Percentiles rank a stretch among this genome's conserved stretches.
phyloP scores from a whole-genome alignment of 1,140 invertebrate species.

The Augochlora pura region DNA sequence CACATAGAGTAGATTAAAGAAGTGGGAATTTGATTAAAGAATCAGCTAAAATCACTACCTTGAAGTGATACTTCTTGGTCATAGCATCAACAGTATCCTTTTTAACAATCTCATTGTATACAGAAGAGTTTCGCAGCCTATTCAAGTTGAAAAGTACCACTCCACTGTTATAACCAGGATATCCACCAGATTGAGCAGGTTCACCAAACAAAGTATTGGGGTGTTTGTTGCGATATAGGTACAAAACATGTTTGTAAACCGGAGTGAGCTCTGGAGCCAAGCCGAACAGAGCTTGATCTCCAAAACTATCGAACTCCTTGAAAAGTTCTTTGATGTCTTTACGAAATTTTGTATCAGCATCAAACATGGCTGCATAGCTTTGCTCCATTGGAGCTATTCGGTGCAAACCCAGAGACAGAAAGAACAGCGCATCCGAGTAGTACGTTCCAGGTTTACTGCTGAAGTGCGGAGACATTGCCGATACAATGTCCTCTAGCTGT shows the following conservation, averaged over 20 bases:
- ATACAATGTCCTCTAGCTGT: constrained; percentile 84
- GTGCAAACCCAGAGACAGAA: constrained; percentile 89
- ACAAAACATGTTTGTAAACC: constrained; percentile 90
- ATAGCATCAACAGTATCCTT: constrained; percentile 82
- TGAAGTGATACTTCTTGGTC: constrained; percentile 86
- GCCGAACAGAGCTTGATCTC: constrained; percentile 84
- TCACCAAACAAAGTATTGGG: constrained; percentile 83
- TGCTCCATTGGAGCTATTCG: constrained; percentile 84
- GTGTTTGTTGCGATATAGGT: constrained; percentile 84
- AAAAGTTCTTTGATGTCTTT: constrained; percentile 86
- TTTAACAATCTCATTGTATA: constrained; percentile 82
- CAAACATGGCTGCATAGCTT: constrained; percentile 86
- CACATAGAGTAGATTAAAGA: not conserved
- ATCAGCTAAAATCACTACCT: constrained; percentile 64
- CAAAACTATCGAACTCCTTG: constrained; percentile 85
- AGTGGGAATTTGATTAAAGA: too few species aligned
- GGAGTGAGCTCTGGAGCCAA: constrained; percentile 89
- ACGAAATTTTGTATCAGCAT: constrained; percentile 90
- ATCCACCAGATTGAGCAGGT: constrained; percentile 82
- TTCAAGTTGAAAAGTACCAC: constrained; percentile 88
- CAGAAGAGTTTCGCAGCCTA: constrained; percentile 83
- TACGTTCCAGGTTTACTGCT: constrained; percentile 89
- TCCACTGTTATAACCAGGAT: constrained; percentile 91
- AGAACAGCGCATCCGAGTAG: constrained; percentile 91
- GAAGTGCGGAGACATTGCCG: constrained; percentile 87